Evolutionary conservation across 2,888 invertebrate genomes (phyloP).

Genomic region (Prenolepis imparis): DNA sequence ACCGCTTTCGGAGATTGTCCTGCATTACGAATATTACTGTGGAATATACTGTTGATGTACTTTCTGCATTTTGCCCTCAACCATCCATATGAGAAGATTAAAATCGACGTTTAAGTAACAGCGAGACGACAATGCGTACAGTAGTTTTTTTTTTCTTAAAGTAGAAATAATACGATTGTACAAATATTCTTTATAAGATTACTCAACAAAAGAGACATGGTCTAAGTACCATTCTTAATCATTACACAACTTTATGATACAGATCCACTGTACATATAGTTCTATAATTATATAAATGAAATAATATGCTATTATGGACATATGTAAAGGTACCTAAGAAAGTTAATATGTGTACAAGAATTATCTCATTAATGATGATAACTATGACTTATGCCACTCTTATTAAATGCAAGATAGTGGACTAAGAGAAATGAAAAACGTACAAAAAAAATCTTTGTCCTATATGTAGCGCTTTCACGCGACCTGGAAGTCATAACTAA

Average conservation of each 20-base stretch:
- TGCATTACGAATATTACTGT: slow-evolving; percentile 65
- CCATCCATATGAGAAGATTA: slow-evolving; percentile 45
- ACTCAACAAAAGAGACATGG: slow-evolving; percentile 57
- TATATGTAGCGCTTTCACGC: slow-evolving; percentile 57
- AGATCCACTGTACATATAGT: slow-evolving; percentile 49
- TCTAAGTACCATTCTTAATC: slow-evolving; percentile 70
- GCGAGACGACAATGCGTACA: slow-evolving; percentile 47
- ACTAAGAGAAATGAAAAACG: slow-evolving; percentile 24
- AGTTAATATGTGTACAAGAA: slow-evolving; percentile 53
- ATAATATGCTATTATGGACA: slow-evolving; percentile 47
- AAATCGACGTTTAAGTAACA: slow-evolving; percentile 48
- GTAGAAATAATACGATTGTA: slow-evolving; percentile 57
- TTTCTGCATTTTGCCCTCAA: slow-evolving; percentile 70
- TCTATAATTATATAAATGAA: slow-evolving; percentile 46
- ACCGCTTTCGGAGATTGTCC: slow-evolving; percentile 70
- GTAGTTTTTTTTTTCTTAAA: slow-evolving; percentile 34
- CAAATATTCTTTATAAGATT: slow-evolving; percentile 58
- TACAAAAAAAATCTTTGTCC: slow-evolving; percentile 56
- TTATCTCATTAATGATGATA: slow-evolving; percentile 60
- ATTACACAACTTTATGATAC: slow-evolving; percentile 54
- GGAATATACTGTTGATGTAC: slow-evolving; percentile 60
- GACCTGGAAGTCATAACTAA: slow-evolving; percentile 57
- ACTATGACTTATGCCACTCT: slow-evolving; percentile 70
- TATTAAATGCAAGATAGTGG: slow-evolving; percentile 72
- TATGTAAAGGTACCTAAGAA: slow-evolving; percentile 51